Evolutionary conservation across 2,797 vertebrate genomes (phyloP), one percentile per base, ranked within the genome.

Genomic region (Lepilemur septentrionalis): DNA sequence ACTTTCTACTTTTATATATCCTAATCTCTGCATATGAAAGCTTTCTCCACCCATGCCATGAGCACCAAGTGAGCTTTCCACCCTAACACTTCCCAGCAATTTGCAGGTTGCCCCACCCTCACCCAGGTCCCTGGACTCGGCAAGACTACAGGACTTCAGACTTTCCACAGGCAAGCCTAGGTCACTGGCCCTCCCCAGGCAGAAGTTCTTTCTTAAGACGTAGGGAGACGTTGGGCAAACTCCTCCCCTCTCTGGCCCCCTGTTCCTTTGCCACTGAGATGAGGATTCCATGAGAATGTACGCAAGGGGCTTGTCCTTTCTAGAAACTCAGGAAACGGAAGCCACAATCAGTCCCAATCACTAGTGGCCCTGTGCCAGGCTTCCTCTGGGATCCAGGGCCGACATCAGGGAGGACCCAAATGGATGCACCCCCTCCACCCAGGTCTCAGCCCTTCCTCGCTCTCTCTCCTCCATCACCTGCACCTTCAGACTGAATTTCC

Each of bases 91-190:
- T 10, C 57, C 80, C 46, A 15, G 32, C 63, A 67, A 69, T 32
- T 9, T n/a, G 5, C 70, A 90, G 63, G 22, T 61, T 57, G 15
- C 72, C n/a, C 18, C 23, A 2, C 4, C 7, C 23, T 1, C 2
- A 43, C 50, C 43, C 38, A 35, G 17, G 52, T 30, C 59, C 50
- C 14, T 14, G 11, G 6, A 48, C n/a, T 81, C 20, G 5, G 59
- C 46, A 43, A 69, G 76, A 69, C 5, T 12, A 18, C 12, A 61
- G 38, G 20, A 23, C 55, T 11, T 17, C 28, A 10, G 78, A 35
- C 11, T 55, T 5, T 48, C 7, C 2, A 7, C 15, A 0, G 12
- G 18, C 32, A 7, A n/a, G 3, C 52, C 55, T 18, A 6, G 2
- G 23, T n/a, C 1, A 11, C 84, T 23, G 3, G 18, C 28, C 57